These are phyloP conservation scores for Nerophis ophidion DNA, from an alignment of 2,113 vertebrate species.

Conservation along the genomic window DNA sequence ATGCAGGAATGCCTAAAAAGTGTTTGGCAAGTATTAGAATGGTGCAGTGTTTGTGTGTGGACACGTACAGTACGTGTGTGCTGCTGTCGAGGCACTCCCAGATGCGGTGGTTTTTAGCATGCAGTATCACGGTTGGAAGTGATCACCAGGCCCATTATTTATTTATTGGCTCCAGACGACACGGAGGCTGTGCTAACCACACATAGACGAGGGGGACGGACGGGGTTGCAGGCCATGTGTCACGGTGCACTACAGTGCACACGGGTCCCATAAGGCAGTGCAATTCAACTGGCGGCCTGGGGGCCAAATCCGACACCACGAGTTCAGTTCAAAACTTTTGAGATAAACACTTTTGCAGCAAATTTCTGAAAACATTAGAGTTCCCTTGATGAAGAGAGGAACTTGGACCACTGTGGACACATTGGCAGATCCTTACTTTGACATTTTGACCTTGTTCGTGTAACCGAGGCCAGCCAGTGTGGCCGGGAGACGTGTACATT, in stretches of 20 bases:
- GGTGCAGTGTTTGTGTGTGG: conserved; percentile 7
- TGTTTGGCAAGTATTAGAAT: neutral
- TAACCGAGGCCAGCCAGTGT: too few species aligned
- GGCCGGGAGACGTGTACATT: too few species aligned
- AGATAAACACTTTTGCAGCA: too few species aligned
- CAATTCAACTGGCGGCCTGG: too few species aligned
- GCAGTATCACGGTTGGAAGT: conserved; percentile 62
- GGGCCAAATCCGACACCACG: too few species aligned
- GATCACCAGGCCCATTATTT: conserved; percentile 67
- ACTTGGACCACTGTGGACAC: too few species aligned
- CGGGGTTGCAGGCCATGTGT: conserved; percentile 10
- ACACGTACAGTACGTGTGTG: conserved; percentile 20
- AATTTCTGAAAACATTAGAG: too few species aligned
- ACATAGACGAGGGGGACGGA: conserved; percentile 47
- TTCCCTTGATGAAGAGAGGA: too few species aligned
- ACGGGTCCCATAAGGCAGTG: neutral
- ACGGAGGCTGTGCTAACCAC: conserved; percentile 67
- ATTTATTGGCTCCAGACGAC: conserved; percentile 70
- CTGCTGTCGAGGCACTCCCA: conserved; percentile 61
- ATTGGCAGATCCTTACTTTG: too few species aligned
- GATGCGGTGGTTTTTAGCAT: conserved; percentile 56
- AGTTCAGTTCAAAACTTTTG: too few species aligned
- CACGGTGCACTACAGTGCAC: conserved; percentile 36
- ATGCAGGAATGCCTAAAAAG: neutral
- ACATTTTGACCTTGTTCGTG: too few species aligned